These are phyloP conservation scores for Catocala fraxini DNA, from an alignment of 2,888 invertebrate species.

Conservation along the genomic window DNA sequence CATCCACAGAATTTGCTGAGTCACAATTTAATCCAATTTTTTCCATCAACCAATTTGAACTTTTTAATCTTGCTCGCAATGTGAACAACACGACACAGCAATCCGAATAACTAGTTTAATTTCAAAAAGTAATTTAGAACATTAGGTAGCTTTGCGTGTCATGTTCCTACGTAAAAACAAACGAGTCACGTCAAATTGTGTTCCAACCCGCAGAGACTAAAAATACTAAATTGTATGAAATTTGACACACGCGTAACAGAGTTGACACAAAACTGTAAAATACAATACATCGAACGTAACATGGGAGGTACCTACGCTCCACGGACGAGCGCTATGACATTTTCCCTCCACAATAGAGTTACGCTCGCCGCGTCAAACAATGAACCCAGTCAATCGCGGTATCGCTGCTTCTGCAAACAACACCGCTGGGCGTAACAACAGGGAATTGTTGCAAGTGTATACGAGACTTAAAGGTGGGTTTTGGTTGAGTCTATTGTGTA, in stretches of 20 bases:
- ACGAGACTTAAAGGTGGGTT: slow-evolving; percentile 55
- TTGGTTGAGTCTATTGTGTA: slow-evolving; percentile 55
- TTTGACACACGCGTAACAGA: neutral
- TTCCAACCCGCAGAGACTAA: neutral
- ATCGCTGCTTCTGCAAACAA: slow-evolving; percentile 68
- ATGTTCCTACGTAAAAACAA: slow-evolving; percentile 5
- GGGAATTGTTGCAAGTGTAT: slow-evolving; percentile 58
- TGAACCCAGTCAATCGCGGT: slow-evolving; percentile 71
- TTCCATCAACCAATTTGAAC: too few species aligned
- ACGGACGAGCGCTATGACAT: slow-evolving; percentile 56
- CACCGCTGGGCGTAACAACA: slow-evolving; percentile 48
- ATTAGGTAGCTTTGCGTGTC: neutral
- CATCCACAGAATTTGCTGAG: too few species aligned
- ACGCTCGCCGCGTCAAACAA: slow-evolving; percentile 65
- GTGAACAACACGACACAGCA: too few species aligned
- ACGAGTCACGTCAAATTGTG: neutral
- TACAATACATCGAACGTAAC: slow-evolving; percentile 36
- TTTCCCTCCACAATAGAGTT: slow-evolving; percentile 64
- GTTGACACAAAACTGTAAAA: slow-evolving; percentile 21
- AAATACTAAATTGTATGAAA: slow-evolving; percentile 1
- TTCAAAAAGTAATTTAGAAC: slow-evolving; percentile 3
- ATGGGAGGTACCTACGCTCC: slow-evolving; percentile 26
- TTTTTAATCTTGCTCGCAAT: too few species aligned
- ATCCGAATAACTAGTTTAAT: neutral
- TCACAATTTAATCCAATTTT: too few species aligned